Conservation (phyloP, 2,888 invertebrate genomes). For the Carcina quercana region DNA sequence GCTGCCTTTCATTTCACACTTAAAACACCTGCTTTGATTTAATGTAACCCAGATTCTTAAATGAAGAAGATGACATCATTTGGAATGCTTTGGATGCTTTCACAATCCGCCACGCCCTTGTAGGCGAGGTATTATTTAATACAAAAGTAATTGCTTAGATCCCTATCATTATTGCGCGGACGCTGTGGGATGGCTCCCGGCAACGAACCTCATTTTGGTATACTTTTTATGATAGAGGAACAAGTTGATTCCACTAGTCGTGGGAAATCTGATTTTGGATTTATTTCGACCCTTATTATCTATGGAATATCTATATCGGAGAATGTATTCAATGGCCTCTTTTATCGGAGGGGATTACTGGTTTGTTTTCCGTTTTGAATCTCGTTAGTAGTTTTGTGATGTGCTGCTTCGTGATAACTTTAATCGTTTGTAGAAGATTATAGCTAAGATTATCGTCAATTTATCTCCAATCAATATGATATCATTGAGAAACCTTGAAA, state of each 20-base stretch:
- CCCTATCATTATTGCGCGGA: conserved; percentile 58
- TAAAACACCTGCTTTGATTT: conserved; percentile 5
- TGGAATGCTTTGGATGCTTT: conserved; percentile 33
- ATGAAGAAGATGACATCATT: conserved; percentile 35
- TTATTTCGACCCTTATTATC: conserved; percentile 39
- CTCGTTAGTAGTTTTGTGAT: too few species aligned
- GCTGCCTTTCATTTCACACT: conserved; percentile 2
- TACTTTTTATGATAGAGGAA: conserved; percentile 31
- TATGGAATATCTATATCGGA: conserved; percentile 43
- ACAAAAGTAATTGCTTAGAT: conserved; percentile 56
- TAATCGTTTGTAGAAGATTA: too few species aligned
- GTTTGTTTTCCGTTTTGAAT: conserved; percentile 1
- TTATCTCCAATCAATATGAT: too few species aligned
- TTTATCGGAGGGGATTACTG: conserved; percentile 15
- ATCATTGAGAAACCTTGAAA: too few species aligned
- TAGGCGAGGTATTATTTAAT: conserved; percentile 45
- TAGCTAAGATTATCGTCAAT: too few species aligned
- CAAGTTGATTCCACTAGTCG: conserved; percentile 35
- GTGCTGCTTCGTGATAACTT: too few species aligned
- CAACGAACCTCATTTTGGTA: conserved; percentile 33
- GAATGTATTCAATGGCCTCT: conserved; percentile 17
- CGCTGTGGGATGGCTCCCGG: conserved; percentile 52
- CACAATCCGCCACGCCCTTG: conserved; percentile 36
- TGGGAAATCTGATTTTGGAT: conserved; percentile 43
- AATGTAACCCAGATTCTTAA: conserved; percentile 16